Base-by-base conservation (phyloP, 2,113 vertebrate species). In the Centrocercus urophasianus region DNA sequence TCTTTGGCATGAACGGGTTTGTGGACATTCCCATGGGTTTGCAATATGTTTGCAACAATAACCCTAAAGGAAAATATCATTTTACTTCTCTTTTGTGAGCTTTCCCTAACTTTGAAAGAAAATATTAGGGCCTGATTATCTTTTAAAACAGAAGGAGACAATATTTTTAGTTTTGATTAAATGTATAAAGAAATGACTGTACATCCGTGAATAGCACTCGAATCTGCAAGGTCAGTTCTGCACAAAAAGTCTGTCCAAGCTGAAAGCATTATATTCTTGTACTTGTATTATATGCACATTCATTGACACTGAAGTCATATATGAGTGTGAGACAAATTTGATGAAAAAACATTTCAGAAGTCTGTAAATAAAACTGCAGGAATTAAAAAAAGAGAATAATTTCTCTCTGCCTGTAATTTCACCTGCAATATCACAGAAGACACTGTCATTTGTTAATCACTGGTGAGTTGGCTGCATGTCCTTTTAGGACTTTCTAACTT, bases 11-110 rank as follows among this genome's bases (percentile, higher is more conserved):
- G 79, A 94, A 86, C 24, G 86, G 69, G 0, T 96, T 78, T 93
- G 76, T 95, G 88, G 93, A 95, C 83, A 66, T 72, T 95, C 94
- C 90, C 10, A 3, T 93, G 91, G 89, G 93, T 96, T 61, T 93
- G 76, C 95, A 96, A 95, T 96, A 93, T 94, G 94, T 86, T 94
- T 94, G 79, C 69, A 93, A 89, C 67, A 93, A 81, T 59, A 92
- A 93, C 88, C 90, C 94, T 95, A 86, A 84, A 94, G 94, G 79
- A 97, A 95, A 95, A 95, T 54, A 90, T 27, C 7, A 0, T 86
- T 86, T 38, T 7, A 75, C 69, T 94, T 80, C 85, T 17, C 47
- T 40, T 90, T 74, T 65, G 38, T 84, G 61, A 93, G 57, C 36
- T 48, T 88, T 83, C 57, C 30, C 66, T 80, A 86, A 88, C 72